Conservation (phyloP, 2,797 vertebrate species). For the Trichosurus vulpecula region DNA sequence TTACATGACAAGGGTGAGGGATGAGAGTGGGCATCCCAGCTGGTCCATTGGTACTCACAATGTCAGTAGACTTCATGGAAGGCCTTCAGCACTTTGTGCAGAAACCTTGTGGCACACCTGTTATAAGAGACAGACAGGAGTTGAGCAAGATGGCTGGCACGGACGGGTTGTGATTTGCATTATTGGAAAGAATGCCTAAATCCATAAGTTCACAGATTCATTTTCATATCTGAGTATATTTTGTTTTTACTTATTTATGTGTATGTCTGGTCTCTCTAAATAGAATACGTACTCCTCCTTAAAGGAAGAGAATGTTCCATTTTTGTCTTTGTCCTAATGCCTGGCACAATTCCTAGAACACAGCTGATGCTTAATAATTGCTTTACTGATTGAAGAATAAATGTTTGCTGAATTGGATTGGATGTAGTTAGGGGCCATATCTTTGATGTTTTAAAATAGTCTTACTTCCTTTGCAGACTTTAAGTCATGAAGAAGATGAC, state of each 20-base stretch:
- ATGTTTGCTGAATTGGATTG: neutral
- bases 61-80: neutral
- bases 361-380: neutral
- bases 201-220: neutral
- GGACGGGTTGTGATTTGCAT: neutral
- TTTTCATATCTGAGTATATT: neutral
- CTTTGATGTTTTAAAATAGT: neutral
- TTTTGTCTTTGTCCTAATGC: neutral
- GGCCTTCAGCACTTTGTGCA: neutral
- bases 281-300: neutral
- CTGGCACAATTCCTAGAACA: neutral
- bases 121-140: neutral
- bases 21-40: neutral
- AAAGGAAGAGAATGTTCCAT: neutral
- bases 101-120: neutral
- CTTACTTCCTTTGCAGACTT: slow-evolving; percentile 72
- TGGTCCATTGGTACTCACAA: neutral
- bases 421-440: neutral
- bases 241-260: neutral
- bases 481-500: slow-evolving; percentile 63
- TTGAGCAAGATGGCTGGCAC: neutral
- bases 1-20: neutral
- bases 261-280: neutral
- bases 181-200: neutral
- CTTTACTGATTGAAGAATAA: neutral